These are phyloP conservation scores for Spea multiplicata DNA, from an alignment of 2,113 vertebrate genomes.

Conservation along the genomic window DNA sequence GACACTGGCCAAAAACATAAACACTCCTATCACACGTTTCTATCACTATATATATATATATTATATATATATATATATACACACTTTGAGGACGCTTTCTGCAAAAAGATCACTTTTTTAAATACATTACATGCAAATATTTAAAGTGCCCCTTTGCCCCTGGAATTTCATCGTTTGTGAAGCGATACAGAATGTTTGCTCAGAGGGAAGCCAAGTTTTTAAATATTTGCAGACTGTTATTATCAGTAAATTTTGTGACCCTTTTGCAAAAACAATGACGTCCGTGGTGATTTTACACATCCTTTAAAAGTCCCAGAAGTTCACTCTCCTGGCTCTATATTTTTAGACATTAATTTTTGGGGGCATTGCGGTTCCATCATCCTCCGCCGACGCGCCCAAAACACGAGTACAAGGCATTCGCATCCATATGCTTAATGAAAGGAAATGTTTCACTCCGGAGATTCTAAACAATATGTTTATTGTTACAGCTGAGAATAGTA, in stretches of 20 bases:
- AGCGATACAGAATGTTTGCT: slow-evolving; percentile 65
- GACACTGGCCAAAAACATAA: background rate
- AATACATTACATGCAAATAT: slow-evolving; percentile 58
- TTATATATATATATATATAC: slow-evolving; percentile 7
- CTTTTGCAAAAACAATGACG: slow-evolving; percentile 57
- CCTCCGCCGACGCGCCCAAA: too few species aligned
- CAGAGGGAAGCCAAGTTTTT: slow-evolving; percentile 67
- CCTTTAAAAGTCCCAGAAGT: background rate
- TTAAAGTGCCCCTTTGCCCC: slow-evolving; percentile 57
- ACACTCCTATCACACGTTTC: background rate
- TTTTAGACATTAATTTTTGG: too few species aligned
- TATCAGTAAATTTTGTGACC: slow-evolving; percentile 65
- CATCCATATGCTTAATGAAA: too few species aligned
- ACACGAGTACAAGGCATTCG: too few species aligned
- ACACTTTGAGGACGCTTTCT: slow-evolving; percentile 53
- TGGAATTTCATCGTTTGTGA: slow-evolving; percentile 62
- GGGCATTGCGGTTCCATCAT: too few species aligned
- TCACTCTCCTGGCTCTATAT: background rate
- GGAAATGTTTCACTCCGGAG: too few species aligned
- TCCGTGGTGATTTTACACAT: slow-evolving; percentile 52
- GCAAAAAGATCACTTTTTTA: slow-evolving; percentile 60
- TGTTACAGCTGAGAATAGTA: too few species aligned
- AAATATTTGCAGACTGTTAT: slow-evolving; percentile 63
- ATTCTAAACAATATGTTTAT: too few species aligned
- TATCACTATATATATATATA: slow-evolving; percentile 14